These are phyloP conservation scores for Vespertilio murinus DNA, from an alignment of 2,797 vertebrate genomes.

Conservation along the genomic window DNA sequence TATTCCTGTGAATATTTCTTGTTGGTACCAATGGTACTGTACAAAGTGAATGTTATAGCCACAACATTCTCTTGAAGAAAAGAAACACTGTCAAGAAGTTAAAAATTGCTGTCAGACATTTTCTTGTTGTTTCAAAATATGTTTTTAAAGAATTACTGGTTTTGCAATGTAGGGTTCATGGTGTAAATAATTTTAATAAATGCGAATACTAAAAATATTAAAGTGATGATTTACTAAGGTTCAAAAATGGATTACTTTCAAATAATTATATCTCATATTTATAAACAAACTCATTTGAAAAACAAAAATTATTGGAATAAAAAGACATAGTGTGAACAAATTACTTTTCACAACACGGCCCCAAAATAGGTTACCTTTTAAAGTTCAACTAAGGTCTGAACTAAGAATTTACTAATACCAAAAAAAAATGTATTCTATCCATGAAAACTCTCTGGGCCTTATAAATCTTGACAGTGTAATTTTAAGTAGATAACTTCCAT, in stretches of 20 bases:
- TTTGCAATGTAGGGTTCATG: not conserved
- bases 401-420: constrained; percentile 27
- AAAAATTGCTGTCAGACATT: constrained; percentile 54
- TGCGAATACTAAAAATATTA: not conserved
- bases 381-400: constrained; percentile 20
- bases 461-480: constrained; percentile 77
- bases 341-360: not conserved
- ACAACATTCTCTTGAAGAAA: constrained; percentile 73
- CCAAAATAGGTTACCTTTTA: constrained; percentile 22
- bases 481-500: constrained; percentile 73
- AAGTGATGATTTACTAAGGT: not conserved
- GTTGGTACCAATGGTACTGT: constrained; percentile 87
- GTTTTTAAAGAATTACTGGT: constrained; percentile 17
- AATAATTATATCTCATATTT: not conserved
- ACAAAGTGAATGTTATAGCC: constrained; percentile 82
- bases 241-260: constrained; percentile 24
- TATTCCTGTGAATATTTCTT: constrained; percentile 87
- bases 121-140: not conserved
- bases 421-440: not conserved
- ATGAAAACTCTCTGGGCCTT: constrained; percentile 34
- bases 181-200: constrained; percentile 3
- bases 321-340: not conserved
- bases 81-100: constrained; percentile 71
- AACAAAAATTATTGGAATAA: constrained; percentile 8
- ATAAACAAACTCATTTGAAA: not conserved